Evolutionary conservation across 2,113 vertebrate genomes (phyloP).

Genomic region (Callipepla californica): DNA sequence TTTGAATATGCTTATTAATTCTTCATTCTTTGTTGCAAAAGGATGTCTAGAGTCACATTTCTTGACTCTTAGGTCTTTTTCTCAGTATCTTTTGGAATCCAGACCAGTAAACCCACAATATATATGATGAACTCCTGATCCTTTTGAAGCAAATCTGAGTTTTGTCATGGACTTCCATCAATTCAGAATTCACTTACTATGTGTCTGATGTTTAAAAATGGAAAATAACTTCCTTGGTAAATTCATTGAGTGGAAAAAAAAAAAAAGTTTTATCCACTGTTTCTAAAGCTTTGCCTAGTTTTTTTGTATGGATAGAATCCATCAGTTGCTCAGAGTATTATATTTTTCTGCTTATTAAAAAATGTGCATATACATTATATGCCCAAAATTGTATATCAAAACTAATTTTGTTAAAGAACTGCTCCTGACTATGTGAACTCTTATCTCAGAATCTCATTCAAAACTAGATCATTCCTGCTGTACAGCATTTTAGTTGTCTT

Average conservation of each 20-base stretch:
- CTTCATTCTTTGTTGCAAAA: neutral
- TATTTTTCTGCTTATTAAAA: neutral
- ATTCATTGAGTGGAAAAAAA: neutral
- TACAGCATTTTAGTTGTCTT: neutral
- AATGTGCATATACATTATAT: neutral
- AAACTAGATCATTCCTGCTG: neutral
- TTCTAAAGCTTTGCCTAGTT: neutral
- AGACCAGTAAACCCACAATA: neutral
- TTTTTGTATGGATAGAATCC: neutral
- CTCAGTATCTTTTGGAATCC: neutral
- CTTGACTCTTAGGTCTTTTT: neutral
- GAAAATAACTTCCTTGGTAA: neutral
- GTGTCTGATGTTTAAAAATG: neutral
- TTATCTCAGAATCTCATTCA: rapidly evolving
- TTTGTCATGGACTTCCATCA: neutral
- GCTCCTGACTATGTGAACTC: rapidly evolving
- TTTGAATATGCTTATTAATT: neutral
- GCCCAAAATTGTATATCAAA: neutral
- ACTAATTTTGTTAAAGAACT: neutral
- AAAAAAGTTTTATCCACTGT: neutral
- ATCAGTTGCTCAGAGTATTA: neutral
- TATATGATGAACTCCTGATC: neutral
- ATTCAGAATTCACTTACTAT: neutral
- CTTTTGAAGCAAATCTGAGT: neutral
- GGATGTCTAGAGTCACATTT: neutral